These are phyloP conservation scores for Alcedo quadribrachys DNA, from an alignment of 2,797 vertebrate species.

Conservation along the genomic window DNA sequence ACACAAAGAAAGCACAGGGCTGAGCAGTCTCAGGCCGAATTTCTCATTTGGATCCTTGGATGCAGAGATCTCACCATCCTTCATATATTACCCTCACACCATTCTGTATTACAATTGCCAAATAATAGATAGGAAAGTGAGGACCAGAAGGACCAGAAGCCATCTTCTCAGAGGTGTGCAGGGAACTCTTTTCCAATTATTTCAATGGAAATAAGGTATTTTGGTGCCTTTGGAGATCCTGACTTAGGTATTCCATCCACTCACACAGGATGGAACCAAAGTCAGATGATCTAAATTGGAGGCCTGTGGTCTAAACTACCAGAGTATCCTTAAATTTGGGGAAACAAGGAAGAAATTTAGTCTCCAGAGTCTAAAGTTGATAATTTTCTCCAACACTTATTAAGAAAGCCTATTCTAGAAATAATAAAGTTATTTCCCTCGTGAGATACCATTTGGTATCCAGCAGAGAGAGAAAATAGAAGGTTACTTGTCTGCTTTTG, in stretches of 20 bases:
- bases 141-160: rapidly evolving
- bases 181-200: background rate
- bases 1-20: background rate
- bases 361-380: background rate
- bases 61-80: background rate
- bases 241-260: background rate
- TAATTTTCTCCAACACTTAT: conserved; percentile 30
- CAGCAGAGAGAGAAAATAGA: conserved; percentile 47
- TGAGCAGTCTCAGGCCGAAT: background rate
- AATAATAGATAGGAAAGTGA: background rate
- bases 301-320: background rate
- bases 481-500: conserved; percentile 15
- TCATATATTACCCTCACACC: background rate
- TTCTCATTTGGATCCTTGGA: background rate
- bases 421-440: conserved; percentile 52
- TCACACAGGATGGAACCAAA: background rate
- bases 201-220: background rate
- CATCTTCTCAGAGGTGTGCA: background rate
- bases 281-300: background rate
- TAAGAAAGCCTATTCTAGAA: conserved; percentile 34
- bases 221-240: background rate
- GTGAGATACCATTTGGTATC: conserved; percentile 7
- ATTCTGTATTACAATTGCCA: background rate
- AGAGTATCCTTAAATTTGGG: conserved; percentile 10
- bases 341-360: background rate